Percentiles rank a stretch among this genome's conserved stretches.
Evolutionary conservation across 2,888 invertebrate genomes (phyloP).

Genomic region (Sesia bembeciformis): DNA sequence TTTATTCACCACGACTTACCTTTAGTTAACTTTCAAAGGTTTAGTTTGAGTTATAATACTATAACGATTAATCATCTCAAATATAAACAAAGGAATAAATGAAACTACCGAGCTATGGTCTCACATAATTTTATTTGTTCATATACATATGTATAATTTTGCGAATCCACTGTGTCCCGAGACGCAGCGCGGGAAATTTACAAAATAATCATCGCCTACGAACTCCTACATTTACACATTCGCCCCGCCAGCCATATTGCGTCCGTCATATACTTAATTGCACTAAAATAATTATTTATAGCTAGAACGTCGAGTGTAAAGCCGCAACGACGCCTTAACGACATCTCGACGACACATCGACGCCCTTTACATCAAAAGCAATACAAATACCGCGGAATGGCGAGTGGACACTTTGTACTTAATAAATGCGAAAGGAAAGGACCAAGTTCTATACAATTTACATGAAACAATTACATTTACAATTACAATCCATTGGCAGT

Average conservation of each 20-base stretch:
- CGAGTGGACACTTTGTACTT: slow-evolving; percentile 13
- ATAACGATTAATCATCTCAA: no score
- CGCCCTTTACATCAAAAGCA: slow-evolving; percentile 1
- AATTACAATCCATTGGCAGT: slow-evolving; percentile 2
- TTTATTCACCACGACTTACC: no score
- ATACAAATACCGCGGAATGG: slow-evolving; percentile 21
- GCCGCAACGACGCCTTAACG: slow-evolving; percentile 3
- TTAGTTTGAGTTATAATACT: no score
- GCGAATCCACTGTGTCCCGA: slow-evolving; percentile 72
- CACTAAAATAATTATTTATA: slow-evolving; percentile 51
- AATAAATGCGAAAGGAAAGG: not conserved
- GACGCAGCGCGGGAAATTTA: slow-evolving; percentile 65
- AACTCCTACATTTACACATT: slow-evolving; percentile 57
- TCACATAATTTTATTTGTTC: slow-evolving; percentile 74
- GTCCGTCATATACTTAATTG: slow-evolving; percentile 43
- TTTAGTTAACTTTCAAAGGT: no score
- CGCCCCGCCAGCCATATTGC: slow-evolving; percentile 33
- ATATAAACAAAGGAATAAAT: no score
- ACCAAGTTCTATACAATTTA: not conserved
- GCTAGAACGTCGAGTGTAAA: slow-evolving; percentile 24
- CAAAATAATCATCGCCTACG: slow-evolving; percentile 64
- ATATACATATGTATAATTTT: slow-evolving; percentile 74
- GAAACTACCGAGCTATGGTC: slow-evolving; percentile 33
- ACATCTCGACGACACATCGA: not conserved
- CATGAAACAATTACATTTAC: not conserved